Conservation (phyloP, 2,113 vertebrate species). For the Ophiodon elongatus region DNA sequence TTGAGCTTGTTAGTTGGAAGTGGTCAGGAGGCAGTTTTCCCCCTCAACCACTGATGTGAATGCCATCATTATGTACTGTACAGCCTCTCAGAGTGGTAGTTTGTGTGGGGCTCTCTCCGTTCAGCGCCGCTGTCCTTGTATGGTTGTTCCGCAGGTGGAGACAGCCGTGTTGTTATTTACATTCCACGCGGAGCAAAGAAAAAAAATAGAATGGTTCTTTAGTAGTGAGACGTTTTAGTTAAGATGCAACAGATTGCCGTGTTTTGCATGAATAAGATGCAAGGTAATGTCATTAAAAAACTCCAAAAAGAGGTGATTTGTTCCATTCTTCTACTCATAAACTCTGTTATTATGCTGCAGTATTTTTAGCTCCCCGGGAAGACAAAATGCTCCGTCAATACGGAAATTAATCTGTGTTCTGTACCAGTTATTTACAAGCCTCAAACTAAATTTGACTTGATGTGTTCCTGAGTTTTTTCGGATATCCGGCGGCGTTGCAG, state of each 20-base stretch:
- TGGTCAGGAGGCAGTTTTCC: constrained; percentile 75
- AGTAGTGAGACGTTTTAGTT: constrained; percentile 35
- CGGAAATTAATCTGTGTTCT: constrained; percentile 22
- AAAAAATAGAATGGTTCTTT: constrained; percentile 32
- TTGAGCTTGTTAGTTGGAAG: constrained; percentile 78
- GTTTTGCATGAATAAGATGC: constrained; percentile 17
- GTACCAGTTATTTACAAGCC: constrained; percentile 61
- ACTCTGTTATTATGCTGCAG: constrained; percentile 13
- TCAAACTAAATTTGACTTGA: constrained; percentile 72
- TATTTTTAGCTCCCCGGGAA: constrained; percentile 48
- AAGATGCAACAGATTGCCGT: constrained; percentile 16
- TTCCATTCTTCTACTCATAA: not conserved
- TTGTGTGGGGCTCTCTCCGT: constrained; percentile 67
- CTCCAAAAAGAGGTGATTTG: not conserved
- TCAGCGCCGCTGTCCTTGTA: constrained; percentile 67
- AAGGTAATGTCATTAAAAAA: not conserved
- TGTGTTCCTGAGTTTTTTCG: constrained; percentile 66
- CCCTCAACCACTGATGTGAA: constrained; percentile 77
- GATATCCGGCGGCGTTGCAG: constrained; percentile 81
- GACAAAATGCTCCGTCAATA: constrained; percentile 41
- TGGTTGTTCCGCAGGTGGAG: constrained; percentile 75
- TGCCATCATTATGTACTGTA: constrained; percentile 75
- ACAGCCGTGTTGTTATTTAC: constrained; percentile 77
- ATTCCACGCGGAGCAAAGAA: constrained; percentile 31
- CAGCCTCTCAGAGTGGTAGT: constrained; percentile 69